Evolutionary conservation across 2,888 invertebrate genomes (phyloP), one percentile per base, ranked within the genome.

Genomic region (Heliconius sara): DNA sequence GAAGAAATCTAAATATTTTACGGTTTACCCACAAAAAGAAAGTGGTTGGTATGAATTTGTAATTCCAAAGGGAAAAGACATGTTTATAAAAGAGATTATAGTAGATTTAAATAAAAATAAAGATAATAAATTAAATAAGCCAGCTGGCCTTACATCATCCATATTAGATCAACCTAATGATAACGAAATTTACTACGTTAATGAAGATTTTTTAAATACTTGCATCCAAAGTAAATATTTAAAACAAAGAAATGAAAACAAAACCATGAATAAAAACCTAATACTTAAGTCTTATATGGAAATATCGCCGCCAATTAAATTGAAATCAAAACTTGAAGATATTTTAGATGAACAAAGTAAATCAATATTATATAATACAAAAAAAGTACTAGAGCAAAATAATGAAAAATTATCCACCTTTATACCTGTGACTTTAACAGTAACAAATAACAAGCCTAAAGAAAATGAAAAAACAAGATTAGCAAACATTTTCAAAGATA

Each of bases 81-180:
- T 79, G 7, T 52, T 25, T 12, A 65, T 43, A 12, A 81, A 78
- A 67, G 68, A 81, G 39, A 71, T 81, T 52, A 19, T 76, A 9
- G 47, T 72, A 34, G 43, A 71, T 77, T n/a, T 75, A 22, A 27
- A 66, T 27, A 71, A 72, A 57, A 16, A 65, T 76, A 71, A 67
- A 72, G 13, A 30, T 7, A 6, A 25, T 10, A 74, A 39, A 25
- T 72, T 30, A 52, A 57, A 27, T 52, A 27, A 30, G 30, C 34
- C 57, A 22, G 13, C 9, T n/a, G n/a, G 3, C n/a, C 22, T 16
- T 57, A 57, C 30, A n/a, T 52, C 57, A 52, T 12, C 4, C 22
- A 7, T 34, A 73, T 34, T 73, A 13, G 7, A 57, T 6, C 12
- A 60, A n/a, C 22, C n/a, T n/a, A 34, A 57, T 68, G n/a, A 68